A percentile compares a stretch with the other conserved stretches of the same genome.
Conservation (phyloP, 2,797 vertebrate genomes). For the Tapera naevia region DNA sequence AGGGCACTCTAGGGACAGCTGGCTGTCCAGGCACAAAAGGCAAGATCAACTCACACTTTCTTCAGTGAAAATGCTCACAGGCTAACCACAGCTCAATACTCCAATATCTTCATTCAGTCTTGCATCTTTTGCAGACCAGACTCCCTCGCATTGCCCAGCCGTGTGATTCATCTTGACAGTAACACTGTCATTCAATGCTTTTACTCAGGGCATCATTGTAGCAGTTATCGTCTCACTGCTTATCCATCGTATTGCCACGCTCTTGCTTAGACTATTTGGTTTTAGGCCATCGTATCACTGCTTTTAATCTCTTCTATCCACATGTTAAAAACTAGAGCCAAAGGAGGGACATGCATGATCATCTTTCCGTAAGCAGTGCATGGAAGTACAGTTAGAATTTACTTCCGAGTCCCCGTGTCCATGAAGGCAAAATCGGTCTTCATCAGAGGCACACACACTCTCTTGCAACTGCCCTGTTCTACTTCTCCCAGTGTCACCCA, state of each 20-base stretch:
- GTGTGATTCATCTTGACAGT: accelerated
- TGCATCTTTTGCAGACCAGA: not conserved
- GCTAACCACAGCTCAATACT: not conserved
- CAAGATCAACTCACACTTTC: not conserved
- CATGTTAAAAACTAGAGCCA: not conserved
- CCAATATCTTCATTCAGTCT: not conserved
- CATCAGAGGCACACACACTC: not conserved
- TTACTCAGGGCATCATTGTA: not conserved
- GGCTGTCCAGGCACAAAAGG: not conserved
- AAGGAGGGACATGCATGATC: not conserved
- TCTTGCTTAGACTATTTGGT: not conserved
- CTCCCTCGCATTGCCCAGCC: not conserved
- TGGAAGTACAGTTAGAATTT: not conserved
- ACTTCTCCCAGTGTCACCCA: not conserved
- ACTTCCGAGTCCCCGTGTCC: not conserved
- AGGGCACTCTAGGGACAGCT: not conserved
- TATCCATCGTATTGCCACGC: not conserved
- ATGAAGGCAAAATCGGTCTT: not conserved
- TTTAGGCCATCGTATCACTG: not conserved
- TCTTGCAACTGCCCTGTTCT: not conserved
- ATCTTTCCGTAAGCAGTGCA: not conserved
- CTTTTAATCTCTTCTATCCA: not conserved
- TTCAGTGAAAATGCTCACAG: not conserved
- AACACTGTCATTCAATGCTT: not conserved
- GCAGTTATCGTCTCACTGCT: not conserved